A percentile compares a stretch with the other conserved stretches of the same genome.
Evolutionary conservation across 2,888 invertebrate genomes (phyloP).

Genomic region (Drosophila tripunctata): DNA sequence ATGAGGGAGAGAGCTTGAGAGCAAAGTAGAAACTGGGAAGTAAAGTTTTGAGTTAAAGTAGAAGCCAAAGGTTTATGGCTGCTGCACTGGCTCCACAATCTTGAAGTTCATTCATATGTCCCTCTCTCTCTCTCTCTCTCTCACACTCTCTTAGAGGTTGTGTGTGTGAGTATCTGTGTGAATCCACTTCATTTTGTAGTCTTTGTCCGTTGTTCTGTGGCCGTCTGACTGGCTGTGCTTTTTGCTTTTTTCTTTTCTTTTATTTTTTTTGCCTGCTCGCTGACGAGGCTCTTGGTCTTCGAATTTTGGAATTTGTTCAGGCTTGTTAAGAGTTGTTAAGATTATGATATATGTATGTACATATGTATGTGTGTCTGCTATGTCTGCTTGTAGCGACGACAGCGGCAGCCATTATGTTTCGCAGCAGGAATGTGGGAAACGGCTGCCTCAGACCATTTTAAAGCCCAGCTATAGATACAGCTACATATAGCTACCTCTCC

Average conservation of each 20-base stretch:
- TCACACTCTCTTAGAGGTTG: neutral
- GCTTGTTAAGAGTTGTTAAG: conserved; percentile 83
- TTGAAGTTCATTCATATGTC: conserved; percentile 39
- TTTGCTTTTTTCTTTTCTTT: conserved; percentile 25
- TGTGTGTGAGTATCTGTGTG: conserved; percentile 47
- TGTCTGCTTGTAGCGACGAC: conserved; percentile 45
- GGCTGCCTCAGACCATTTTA: conserved; percentile 72
- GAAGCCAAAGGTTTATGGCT: conserved; percentile 50
- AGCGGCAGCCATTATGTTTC: conserved; percentile 80
- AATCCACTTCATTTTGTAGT: conserved; percentile 74
- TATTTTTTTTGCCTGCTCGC: conserved; percentile 15
- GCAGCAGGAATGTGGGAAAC: conserved; percentile 83
- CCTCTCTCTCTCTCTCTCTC: neutral
- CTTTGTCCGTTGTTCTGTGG: conserved; percentile 54
- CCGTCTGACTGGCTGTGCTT: conserved; percentile 71
- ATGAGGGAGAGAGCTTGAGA: conserved; percentile 20
- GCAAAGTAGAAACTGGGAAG: conserved; percentile 3
- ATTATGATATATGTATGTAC: conserved; percentile 81
- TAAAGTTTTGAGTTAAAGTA: conserved; percentile 16
- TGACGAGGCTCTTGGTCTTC: conserved; percentile 53
- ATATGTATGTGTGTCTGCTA: conserved; percentile 21
- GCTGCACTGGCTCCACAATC: conserved; percentile 46
- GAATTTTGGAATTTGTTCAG: conserved; percentile 82
- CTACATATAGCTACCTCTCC: conserved; percentile 40
- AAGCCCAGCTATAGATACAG: conserved; percentile 17